phyloP scores from a whole-genome alignment of 2,797 vertebrate genomes.

The Gymnopithys bicolor region DNA sequence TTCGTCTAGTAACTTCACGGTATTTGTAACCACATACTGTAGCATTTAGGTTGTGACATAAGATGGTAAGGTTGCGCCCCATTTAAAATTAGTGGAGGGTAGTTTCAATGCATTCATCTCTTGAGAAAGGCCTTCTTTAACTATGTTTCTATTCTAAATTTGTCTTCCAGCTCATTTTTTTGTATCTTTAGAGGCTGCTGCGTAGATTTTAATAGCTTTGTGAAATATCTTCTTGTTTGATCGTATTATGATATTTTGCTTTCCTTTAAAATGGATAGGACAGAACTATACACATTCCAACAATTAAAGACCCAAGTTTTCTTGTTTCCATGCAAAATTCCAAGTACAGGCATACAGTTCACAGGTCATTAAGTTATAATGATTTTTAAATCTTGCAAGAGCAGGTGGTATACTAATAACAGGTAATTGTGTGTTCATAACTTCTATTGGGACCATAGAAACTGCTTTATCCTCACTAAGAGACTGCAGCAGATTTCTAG shows the following conservation, averaged over 20 bases:
- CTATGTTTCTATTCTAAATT: neutral
- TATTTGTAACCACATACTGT: neutral
- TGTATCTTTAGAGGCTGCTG: neutral
- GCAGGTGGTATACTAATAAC: neutral
- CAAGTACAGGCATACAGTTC: neutral
- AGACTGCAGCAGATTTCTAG: neutral
- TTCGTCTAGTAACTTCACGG: neutral
- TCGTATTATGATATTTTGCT: neutral
- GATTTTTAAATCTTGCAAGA: neutral
- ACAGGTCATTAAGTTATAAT: neutral
- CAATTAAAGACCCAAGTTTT: neutral
- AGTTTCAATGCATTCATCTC: neutral
- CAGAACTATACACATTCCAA: neutral
- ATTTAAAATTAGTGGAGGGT: neutral
- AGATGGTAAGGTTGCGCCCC: neutral
- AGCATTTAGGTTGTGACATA: accelerated
- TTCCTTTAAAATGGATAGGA: neutral
- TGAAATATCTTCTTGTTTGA: neutral
- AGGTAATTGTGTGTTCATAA: neutral
- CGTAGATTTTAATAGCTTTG: neutral
- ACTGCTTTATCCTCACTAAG: neutral
- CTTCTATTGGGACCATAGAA: neutral
- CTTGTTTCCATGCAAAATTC: neutral
- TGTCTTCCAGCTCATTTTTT: neutral
- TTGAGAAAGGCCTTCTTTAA: neutral